Conservation (phyloP, 2,113 vertebrate genomes). For the Osmerus mordax region DNA sequence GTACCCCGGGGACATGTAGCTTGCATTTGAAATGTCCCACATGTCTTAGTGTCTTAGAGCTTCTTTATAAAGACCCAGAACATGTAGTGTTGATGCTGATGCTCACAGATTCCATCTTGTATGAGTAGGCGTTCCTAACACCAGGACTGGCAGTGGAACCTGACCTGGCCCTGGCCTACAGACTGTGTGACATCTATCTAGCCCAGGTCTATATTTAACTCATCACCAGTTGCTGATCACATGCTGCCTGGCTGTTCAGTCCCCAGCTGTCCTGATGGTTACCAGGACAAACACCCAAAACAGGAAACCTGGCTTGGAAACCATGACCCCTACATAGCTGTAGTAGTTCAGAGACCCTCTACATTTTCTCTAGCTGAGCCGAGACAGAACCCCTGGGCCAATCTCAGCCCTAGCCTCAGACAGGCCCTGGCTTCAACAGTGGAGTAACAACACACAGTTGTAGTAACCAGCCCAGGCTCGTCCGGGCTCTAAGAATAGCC, state of each 20-base stretch:
- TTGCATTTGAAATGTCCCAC: no score
- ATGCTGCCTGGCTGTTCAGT: constrained; percentile 11
- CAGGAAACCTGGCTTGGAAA: constrained; percentile 3
- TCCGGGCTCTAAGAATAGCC: constrained; percentile 28
- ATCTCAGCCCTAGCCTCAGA: no score
- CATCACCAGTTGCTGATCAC: constrained; percentile 35
- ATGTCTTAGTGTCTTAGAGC: no score
- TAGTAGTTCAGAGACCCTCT: no score
- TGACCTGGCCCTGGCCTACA: background rate
- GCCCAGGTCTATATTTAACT: constrained; percentile 38
- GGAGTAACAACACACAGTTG: background rate
- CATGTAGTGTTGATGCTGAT: no score
- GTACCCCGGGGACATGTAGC: no score
- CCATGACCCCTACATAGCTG: background rate
- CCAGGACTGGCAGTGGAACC: constrained; percentile 2
- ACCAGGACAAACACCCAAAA: constrained; percentile 11
- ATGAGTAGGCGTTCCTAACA: background rate
- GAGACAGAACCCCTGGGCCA: no score
- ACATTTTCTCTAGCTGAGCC: no score
- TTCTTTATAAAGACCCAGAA: no score
- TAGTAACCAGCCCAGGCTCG: background rate
- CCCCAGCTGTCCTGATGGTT: constrained; percentile 25
- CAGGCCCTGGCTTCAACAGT: no score
- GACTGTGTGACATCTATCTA: constrained; percentile 9
- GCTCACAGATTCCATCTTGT: no score